Conservation (phyloP, 2,113 vertebrate species). For the Salvelinus fontinalis region DNA sequence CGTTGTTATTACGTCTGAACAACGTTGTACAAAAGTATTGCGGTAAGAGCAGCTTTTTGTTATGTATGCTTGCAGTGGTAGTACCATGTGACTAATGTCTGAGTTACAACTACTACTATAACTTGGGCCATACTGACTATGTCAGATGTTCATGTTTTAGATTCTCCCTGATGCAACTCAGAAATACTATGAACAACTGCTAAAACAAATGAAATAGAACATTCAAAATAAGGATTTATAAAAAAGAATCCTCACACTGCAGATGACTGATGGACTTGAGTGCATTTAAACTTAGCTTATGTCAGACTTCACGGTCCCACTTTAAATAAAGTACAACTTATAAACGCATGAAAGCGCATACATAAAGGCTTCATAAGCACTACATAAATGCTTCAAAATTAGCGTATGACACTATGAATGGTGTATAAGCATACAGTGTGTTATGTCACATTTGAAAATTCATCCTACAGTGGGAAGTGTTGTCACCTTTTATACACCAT, state of each 20-base stretch:
- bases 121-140: slow-evolving; percentile 23
- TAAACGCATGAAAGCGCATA: too few species aligned
- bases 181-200: slow-evolving; percentile 18
- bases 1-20: slow-evolving; percentile 63
- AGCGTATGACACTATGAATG: too few species aligned
- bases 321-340: too few species aligned
- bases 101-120: slow-evolving; percentile 1
- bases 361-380: too few species aligned
- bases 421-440: too few species aligned
- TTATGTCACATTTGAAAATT: too few species aligned
- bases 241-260: background rate
- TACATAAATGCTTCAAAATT: too few species aligned
- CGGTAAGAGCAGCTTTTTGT: slow-evolving; percentile 72
- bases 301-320: slow-evolving; percentile 3
- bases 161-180: slow-evolving; percentile 12
- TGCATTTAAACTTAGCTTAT: slow-evolving; percentile 62
- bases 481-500: too few species aligned
- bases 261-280: slow-evolving; percentile 8
- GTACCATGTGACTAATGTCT: slow-evolving; percentile 52
- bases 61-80: slow-evolving; percentile 64
- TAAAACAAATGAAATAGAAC: slow-evolving; percentile 40
- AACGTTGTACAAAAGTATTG: slow-evolving; percentile 73
- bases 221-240: slow-evolving; percentile 20
- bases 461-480: too few species aligned
- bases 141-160: slow-evolving; percentile 41